Percentiles rank a stretch among this genome's conserved stretches.
Conservation (phyloP, 2,113 vertebrate genomes). For the Cynoglossus semilaevis region DNA sequence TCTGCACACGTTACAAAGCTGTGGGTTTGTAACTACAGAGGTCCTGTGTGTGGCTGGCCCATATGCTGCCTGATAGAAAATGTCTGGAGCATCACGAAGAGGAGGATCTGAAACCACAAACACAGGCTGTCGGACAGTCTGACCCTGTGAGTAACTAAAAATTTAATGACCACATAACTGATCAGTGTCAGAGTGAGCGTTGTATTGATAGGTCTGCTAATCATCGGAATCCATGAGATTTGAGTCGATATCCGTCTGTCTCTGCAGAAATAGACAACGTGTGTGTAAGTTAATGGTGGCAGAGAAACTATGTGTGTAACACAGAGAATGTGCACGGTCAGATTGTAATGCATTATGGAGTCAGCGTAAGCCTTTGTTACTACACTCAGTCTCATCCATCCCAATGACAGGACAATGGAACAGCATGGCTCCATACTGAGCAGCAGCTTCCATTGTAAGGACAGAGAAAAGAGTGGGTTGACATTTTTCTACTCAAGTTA, state of each 20-base stretch:
- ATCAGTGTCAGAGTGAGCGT: neutral
- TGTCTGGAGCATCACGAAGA: too few species aligned
- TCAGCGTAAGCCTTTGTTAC: constrained; percentile 29
- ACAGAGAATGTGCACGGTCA: constrained; percentile 22
- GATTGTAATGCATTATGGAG: constrained; percentile 50
- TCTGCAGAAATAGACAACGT: neutral
- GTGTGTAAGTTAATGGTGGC: neutral
- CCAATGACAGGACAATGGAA: constrained; percentile 60
- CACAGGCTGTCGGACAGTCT: too few species aligned
- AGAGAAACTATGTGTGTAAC: constrained; percentile 17
- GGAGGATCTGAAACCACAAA: too few species aligned
- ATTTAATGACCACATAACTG: constrained; percentile 7
- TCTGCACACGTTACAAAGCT: too few species aligned
- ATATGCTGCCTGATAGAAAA: too few species aligned
- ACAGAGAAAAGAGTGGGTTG: constrained; percentile 36
- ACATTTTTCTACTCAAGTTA: constrained; percentile 19
- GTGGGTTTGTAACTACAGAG: too few species aligned
- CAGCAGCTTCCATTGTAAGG: constrained; percentile 40
- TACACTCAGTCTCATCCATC: constrained; percentile 53
- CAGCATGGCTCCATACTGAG: constrained; percentile 38
- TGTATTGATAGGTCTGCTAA: constrained; percentile 62
- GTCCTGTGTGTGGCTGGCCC: too few species aligned
- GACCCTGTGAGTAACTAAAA: too few species aligned
- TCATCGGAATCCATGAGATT: constrained; percentile 40
- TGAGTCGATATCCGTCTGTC: constrained; percentile 18